These are phyloP conservation scores for Nasonia longicornis DNA, from an alignment of 1,140 invertebrate genomes.

Conservation along the genomic window DNA sequence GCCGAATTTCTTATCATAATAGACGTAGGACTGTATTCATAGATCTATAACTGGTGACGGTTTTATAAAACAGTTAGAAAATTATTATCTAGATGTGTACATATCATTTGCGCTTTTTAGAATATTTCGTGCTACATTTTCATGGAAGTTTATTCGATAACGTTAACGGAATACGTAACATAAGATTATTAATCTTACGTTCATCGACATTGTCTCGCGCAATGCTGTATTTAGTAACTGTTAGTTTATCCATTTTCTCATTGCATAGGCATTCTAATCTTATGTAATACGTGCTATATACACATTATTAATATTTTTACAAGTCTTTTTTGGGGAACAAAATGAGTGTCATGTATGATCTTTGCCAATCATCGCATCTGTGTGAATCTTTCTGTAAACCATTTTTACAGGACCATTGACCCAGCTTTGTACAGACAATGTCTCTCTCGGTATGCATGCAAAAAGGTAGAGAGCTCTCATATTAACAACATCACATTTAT, in stretches of 20 bases:
- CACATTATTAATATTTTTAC: not conserved
- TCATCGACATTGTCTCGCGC: conserved; percentile 11
- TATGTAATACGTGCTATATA: not conserved
- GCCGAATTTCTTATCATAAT: not conserved
- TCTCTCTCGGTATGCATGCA: conserved; percentile 56
- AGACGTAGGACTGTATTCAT: not conserved
- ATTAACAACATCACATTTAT: conserved; percentile 46
- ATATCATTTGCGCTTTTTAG: conserved; percentile 4
- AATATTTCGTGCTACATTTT: not conserved
- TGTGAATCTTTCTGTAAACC: conserved; percentile 45
- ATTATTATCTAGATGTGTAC: not conserved
- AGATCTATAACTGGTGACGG: too few species aligned
- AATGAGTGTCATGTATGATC: not conserved
- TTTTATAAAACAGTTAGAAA: not conserved
- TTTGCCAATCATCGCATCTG: conserved; percentile 10
- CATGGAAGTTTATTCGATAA: not conserved
- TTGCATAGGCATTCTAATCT: not conserved
- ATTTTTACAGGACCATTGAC: conserved; percentile 57
- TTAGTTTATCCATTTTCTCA: not conserved
- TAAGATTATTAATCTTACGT: not conserved
- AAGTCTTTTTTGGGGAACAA: not conserved
- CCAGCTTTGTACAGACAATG: conserved; percentile 57
- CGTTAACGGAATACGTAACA: not conserved
- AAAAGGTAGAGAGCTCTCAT: conserved; percentile 51
- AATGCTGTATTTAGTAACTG: not conserved